phyloP scores from a whole-genome alignment of 1,140 invertebrate genomes.

The Anastrepha ludens region DNA sequence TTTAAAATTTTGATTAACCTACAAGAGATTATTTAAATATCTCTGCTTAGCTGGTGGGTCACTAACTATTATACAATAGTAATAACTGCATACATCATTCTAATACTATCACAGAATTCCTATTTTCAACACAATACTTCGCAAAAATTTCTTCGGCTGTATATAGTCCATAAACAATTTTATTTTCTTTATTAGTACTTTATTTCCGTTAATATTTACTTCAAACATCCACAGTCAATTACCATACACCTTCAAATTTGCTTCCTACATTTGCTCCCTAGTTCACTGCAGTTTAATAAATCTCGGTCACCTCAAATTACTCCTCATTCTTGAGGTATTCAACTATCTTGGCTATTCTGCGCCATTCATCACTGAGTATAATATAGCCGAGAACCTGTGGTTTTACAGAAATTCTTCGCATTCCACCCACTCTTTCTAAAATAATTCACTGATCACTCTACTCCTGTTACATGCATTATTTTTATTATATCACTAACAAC shows the following conservation, averaged over 20 bases:
- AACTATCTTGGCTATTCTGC: neutral
- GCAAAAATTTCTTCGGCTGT: too few relatives aligned
- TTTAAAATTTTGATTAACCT: too few relatives aligned
- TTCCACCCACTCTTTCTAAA: neutral
- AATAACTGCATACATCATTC: too few relatives aligned
- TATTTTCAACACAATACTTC: too few relatives aligned
- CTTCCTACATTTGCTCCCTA: neutral
- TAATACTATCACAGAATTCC: too few relatives aligned
- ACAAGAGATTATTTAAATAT: too few relatives aligned
- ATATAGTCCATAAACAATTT: too few relatives aligned
- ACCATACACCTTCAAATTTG: neutral
- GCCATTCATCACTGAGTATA: neutral
- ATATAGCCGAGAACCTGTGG: neutral
- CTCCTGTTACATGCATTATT: neutral
- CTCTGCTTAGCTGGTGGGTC: too few relatives aligned
- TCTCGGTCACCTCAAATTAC: neutral
- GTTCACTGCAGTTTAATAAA: neutral
- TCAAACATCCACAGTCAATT: too few relatives aligned
- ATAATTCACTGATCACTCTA: neutral
- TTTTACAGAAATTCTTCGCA: neutral
- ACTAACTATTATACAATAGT: too few relatives aligned
- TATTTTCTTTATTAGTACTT: too few relatives aligned
- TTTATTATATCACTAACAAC: conserved; percentile 11
- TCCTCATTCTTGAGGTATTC: neutral
- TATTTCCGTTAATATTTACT: too few relatives aligned